Conservation (phyloP, 1,140 invertebrate species). For the Chymomyza costata region DNA sequence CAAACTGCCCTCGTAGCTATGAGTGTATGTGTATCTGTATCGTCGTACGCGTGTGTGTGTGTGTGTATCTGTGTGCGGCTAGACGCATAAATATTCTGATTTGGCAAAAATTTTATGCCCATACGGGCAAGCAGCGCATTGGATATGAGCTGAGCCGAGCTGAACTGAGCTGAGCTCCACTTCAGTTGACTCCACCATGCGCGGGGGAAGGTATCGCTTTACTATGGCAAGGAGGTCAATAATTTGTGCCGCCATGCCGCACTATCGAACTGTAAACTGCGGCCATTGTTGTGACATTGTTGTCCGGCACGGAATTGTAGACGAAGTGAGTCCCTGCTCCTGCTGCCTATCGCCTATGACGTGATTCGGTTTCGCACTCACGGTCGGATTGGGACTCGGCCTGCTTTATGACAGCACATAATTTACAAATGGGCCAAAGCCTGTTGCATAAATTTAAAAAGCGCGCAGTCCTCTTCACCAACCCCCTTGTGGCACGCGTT, state of each 20-base stretch:
- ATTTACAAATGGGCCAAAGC: conserved; percentile 72
- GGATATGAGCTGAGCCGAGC: no score
- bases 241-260: conserved; percentile 25
- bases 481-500: no score
- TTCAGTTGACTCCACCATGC: no score
- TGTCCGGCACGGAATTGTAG: conserved; percentile 2
- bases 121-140: conserved; percentile 38
- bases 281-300: conserved; percentile 7
- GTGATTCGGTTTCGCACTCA: neutral
- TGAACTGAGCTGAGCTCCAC: no score
- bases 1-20: no score
- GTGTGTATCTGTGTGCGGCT: conserved; percentile 47
- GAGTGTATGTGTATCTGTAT: neutral
- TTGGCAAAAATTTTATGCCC: conserved; percentile 71
- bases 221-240: neutral
- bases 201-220: neutral
- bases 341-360: conserved; percentile 1
- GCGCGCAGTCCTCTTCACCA: conserved; percentile 6
- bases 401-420: conserved; percentile 69
- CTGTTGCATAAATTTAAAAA: conserved; percentile 64
- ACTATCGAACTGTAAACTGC: conserved; percentile 12
- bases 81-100: conserved; percentile 74
- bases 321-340: conserved; percentile 6
- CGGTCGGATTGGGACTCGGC: neutral
- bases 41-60: neutral